Base-by-base conservation (phyloP, 2,888 invertebrate genomes). In the Drosophila emarginata region DNA sequence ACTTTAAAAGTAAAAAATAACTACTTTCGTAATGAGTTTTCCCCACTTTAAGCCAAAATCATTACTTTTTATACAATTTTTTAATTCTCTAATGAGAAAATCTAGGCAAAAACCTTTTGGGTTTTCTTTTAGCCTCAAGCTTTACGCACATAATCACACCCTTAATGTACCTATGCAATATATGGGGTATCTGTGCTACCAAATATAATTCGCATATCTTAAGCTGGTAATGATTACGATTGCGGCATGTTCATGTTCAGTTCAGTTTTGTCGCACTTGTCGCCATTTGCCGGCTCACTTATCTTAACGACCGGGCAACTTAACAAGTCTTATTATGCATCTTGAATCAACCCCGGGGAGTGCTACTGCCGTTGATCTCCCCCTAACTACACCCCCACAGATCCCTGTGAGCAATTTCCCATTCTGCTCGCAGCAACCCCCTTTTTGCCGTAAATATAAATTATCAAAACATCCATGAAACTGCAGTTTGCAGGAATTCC, bases 311-410 rank as follows among this genome's bases (percentile, higher is more conserved):
- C 72, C 87, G 76, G 77, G 82, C 76, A 79, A 87, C 84, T 84
- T 87, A 87, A 87, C 84, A 82, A 86, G 83, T 82, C 80, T 86
- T 82, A 82, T 82, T 82, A 82, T 86, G 86, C 80, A 86, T 72
- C 86, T 77, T 67, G 74, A 68, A 65, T 53, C 71, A 64, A 66
- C 74, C 80, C 80, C 67, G 64, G 74, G 65, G 74, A 73, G 57
- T 66, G 67, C 67, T 66, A 64, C 58, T 23, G 45, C 26, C 15
- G 14, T 15, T 9, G 50, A 37, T 58, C 36, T 40, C 21, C 4
- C 62, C n/a, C n/a, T n/a, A n/a, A n/a, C n/a, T n/a, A n/a, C n/a
- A n/a, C n/a, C n/a, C n/a, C n/a, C n/a, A 23, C 54, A 51, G 6
- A 37, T 14, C 26, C 52, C 28, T 50, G 14, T 15, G 26, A 18